Evolutionary conservation across 64 coral and sea anemone genomes (phyloP).

Genomic region (Trachythela sp.): DNA sequence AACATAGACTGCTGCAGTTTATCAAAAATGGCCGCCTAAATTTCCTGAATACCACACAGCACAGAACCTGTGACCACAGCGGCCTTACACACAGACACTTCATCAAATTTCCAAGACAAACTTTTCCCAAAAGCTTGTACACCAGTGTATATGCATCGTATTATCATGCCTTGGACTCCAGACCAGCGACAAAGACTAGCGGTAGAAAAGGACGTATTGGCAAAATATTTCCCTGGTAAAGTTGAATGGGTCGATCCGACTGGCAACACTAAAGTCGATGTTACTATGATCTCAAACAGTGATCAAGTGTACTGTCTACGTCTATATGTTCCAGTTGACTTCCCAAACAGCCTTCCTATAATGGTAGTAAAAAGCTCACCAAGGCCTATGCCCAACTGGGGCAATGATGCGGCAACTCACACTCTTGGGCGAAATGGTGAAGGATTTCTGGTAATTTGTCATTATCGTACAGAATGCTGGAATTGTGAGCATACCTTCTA

Average conservation of each 20-base stretch:
- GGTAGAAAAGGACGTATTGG: slow-evolving; percentile 12
- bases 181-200: slow-evolving; percentile 23
- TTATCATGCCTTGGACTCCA: slow-evolving; percentile 40
- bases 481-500: slow-evolving; percentile 66
- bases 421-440: slow-evolving; percentile 28
- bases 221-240: slow-evolving; percentile 23
- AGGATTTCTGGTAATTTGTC: slow-evolving; percentile 65
- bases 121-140: too few relatives aligned
- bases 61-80: too few relatives aligned
- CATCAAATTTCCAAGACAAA: too few relatives aligned
- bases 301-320: slow-evolving; percentile 50
- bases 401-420: neutral
- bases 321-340: slow-evolving; percentile 53
- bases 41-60: too few relatives aligned
- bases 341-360: slow-evolving; percentile 59
- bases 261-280: slow-evolving; percentile 40
- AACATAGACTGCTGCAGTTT: too few relatives aligned
- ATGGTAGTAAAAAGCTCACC: slow-evolving; percentile 57
- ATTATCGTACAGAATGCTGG: slow-evolving; percentile 42
- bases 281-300: slow-evolving; percentile 39
- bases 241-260: slow-evolving; percentile 13
- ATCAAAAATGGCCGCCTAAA: too few relatives aligned
- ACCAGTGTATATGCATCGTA: neutral
- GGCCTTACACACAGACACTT: too few relatives aligned
- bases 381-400: slow-evolving; percentile 2